These are phyloP conservation scores for Heliconius sara DNA, from an alignment of 2,888 invertebrate species.

Conservation along the genomic window DNA sequence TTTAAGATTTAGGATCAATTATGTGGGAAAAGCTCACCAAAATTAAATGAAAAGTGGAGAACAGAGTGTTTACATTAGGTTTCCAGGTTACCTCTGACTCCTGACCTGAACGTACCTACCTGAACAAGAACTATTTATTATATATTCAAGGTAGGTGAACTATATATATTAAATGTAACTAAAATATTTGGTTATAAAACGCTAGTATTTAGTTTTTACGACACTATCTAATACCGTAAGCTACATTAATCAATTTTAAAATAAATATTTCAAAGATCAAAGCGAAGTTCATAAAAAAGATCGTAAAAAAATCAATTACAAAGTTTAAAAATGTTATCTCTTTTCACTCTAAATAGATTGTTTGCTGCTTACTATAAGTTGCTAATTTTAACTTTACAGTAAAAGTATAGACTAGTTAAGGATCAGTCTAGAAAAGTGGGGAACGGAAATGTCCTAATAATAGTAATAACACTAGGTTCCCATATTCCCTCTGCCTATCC, in stretches of 20 bases:
- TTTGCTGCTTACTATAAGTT: conserved; percentile 1
- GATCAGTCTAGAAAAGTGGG: background rate
- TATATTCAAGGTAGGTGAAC: too few relatives aligned
- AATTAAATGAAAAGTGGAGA: too few relatives aligned
- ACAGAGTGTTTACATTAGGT: too few relatives aligned
- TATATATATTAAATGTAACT: background rate
- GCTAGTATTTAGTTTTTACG: background rate
- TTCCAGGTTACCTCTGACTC: too few relatives aligned
- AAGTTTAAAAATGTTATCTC: conserved; percentile 21
- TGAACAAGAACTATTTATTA: too few relatives aligned
- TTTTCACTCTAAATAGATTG: conserved; percentile 12
- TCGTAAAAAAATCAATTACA: conserved; percentile 30
- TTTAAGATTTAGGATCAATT: too few relatives aligned
- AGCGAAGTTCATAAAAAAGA: conserved; percentile 16
- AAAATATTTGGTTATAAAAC: background rate
- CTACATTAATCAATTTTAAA: conserved; percentile 10
- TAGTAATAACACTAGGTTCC: too few relatives aligned
- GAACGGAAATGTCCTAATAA: too few relatives aligned
- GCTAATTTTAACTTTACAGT: background rate
- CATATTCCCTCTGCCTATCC: too few relatives aligned
- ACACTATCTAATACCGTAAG: background rate
- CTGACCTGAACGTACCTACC: too few relatives aligned
- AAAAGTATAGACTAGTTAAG: background rate
- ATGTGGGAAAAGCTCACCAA: too few relatives aligned
- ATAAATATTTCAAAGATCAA: conserved; percentile 22